Evolutionary conservation across 2,113 vertebrate species (phyloP), one percentile per base, ranked within the genome.

Genomic region (Sakesphorus luctuosus): DNA sequence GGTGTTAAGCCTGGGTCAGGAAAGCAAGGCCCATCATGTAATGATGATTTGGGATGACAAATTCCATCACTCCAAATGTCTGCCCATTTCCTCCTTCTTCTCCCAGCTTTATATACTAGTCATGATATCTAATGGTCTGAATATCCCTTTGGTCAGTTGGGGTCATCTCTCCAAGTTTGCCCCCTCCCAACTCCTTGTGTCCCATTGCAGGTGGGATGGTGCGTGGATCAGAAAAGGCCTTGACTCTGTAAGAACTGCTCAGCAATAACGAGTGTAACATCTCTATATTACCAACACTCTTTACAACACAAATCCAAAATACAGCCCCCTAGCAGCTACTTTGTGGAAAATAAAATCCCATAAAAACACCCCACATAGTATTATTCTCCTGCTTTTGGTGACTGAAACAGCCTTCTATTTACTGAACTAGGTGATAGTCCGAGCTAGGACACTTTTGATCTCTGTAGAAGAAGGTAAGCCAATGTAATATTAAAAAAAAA

Each of bases 401-500:
- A 67, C 23, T 44, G 11, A 6, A 72, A 13, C 7, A 58, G 17
- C 21, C 4, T 72, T 65, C 44, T 61, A 35, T 36, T n/a, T 61
- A 20, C 8, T n/a, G 68, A 52, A 65, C 0, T 1, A 61, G 5
- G 26, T 23, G 29, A 9, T 3, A 29, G 10, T 3, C 28, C 78
- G 23, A 49, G 11, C 4, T 68, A 71, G 18, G 21, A 38, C 5
- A 26, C 18, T 71, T 63, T 19, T 36, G 11, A 53, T 13, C 16
- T 29, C 20, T 53, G 4, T 1, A 31, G 2, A 4, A 18, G 19
- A 77, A 78, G 46, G 7, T 2, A 10, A 23, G 7, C 3, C 26
- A 55, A 23, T 4, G 4, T n/a, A 43, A 87, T 7, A 23, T 4
- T 2, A 28, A 26, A 44, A 26, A 44, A 68, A 74, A 36, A 55